A percentile compares a stretch with the other conserved stretches of the same genome.
Conservation (phyloP, 2,888 invertebrate species). For the Rhynchonema sp. region DNA sequence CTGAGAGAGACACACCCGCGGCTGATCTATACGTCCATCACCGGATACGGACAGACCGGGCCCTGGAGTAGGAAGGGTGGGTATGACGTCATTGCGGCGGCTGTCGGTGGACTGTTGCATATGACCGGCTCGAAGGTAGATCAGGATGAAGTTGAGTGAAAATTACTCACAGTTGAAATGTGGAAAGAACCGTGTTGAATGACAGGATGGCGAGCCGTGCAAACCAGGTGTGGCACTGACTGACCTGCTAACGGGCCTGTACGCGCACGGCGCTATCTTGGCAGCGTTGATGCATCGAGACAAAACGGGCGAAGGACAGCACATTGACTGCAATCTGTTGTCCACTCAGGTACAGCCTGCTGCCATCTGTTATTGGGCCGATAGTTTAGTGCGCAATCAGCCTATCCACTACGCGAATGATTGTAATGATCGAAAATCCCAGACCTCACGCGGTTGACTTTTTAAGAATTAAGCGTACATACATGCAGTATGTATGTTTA, state of each 20-base stretch:
- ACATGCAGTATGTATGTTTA: no score
- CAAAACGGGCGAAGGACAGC: constrained; percentile 53
- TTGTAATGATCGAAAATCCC: no score
- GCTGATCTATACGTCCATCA: constrained; percentile 1
- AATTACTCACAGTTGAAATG: neutral
- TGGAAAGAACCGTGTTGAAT: neutral
- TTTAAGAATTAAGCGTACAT: no score
- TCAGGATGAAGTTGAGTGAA: neutral
- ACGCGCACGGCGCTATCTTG: constrained; percentile 80
- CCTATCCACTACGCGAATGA: no score
- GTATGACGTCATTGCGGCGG: constrained; percentile 84
- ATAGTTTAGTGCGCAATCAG: no score
- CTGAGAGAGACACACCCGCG: neutral
- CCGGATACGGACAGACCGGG: constrained; percentile 61
- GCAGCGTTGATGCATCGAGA: constrained; percentile 48
- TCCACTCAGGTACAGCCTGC: constrained; percentile 66
- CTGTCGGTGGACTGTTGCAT: constrained; percentile 67
- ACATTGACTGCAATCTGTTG: constrained; percentile 76
- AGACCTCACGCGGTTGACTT: no score
- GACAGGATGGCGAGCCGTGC: constrained; percentile 52
- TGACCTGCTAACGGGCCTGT: constrained; percentile 75
- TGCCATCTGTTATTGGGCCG: no score
- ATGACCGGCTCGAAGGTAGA: constrained; percentile 56
- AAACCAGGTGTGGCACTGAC: constrained; percentile 82
- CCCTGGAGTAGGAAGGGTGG: constrained; percentile 72